Evolutionary conservation across 2,888 invertebrate genomes (phyloP), one percentile per base, ranked within the genome.

Genomic region (Dasypolia templi): DNA sequence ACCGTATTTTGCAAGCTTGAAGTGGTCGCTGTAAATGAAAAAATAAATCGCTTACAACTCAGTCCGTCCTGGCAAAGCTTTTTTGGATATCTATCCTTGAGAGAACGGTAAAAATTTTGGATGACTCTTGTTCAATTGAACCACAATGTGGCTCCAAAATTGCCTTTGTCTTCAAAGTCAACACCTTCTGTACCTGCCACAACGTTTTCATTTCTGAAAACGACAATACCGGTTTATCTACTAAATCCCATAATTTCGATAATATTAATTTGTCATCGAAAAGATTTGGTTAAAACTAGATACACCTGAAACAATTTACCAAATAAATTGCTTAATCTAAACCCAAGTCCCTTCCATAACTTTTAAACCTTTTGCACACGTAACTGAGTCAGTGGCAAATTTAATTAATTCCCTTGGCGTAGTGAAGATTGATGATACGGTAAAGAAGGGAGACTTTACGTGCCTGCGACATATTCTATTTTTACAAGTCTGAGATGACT

Each of bases 351-450:
- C 72, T 84, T 86, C 81, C 69, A 82, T 63, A 61, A 65, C 55
- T 66, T 78, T 49, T 84, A 82, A 68, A 74, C 78, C 84, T 56
- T n/a, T 19, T 51, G 77, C 77, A 7, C 81, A 78, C 81, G 80
- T 85, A 88, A 87, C 84, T 75, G 84, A 88, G 85, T 88, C 87
- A 83, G 86, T 88, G 86, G 87, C 87, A 90, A 92, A 91, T 92
- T 92, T 91, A 93, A 93, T 92, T 92, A 93, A 92, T 91, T 85
- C 89, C 87, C 86, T 88, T 82, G 79, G 69, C 82, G 81, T 77
- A 86, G 83, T 85, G 77, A 89, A 92, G 91, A 92, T 91, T 90
- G 90, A 92, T 92, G 89, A 67, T 42, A 64, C 66, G 61, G 63
- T 72, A 81, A 85, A 84, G 81, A 86, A 75, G 84, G 82, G 82